Conservation (phyloP, 2,797 vertebrate species). For the Myotis vivesi region DNA sequence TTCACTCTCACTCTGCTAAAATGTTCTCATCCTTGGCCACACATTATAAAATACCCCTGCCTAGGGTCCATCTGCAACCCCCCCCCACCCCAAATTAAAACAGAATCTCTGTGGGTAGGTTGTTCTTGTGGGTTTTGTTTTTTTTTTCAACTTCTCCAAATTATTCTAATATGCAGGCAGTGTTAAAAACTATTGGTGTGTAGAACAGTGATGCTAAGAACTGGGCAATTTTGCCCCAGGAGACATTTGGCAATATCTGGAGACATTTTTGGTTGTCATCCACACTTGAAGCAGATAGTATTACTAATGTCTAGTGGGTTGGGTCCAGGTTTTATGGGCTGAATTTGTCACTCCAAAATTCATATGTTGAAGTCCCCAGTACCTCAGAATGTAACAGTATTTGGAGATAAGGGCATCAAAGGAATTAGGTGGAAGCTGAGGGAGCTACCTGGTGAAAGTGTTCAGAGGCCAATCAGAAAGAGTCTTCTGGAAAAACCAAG, state of each 20-base stretch:
- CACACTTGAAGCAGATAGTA: neutral
- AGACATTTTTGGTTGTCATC: neutral
- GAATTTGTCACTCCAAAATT: neutral
- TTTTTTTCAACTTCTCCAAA: neutral
- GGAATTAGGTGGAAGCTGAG: neutral
- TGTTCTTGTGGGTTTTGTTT: neutral
- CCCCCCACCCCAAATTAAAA: neutral
- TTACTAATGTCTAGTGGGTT: neutral
- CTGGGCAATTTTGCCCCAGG: neutral
- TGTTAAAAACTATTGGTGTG: neutral
- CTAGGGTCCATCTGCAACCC: neutral
- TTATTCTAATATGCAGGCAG: neutral
- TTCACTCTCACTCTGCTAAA: neutral
- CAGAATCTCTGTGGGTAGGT: neutral
- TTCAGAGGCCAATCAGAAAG: neutral
- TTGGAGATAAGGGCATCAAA: slow-evolving; percentile 1
- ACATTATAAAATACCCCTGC: neutral
- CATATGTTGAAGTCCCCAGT: neutral
- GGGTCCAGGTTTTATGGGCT: neutral
- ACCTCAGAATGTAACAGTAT: neutral
- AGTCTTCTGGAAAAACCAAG: neutral
- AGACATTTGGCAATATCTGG: neutral
- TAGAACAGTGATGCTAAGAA: neutral
- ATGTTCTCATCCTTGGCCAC: neutral
- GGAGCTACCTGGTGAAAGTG: neutral